Conservation (phyloP, 2,797 vertebrate genomes). For the Tiaroga cobitis region DNA sequence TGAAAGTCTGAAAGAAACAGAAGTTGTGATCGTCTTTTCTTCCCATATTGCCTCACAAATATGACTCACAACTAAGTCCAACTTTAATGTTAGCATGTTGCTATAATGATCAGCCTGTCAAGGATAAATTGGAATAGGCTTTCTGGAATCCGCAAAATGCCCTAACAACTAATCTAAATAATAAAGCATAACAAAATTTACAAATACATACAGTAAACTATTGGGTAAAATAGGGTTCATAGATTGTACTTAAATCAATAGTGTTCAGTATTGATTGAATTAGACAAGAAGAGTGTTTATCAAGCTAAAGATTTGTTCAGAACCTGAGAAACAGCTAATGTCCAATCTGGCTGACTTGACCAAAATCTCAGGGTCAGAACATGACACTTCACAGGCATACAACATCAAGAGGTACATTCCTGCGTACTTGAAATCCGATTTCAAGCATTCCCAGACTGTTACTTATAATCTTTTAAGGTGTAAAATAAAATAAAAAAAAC, state of each 20-base stretch:
- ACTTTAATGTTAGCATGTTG: neutral
- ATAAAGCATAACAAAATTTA: neutral
- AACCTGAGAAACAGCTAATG: neutral
- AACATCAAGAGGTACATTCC: constrained; percentile 17
- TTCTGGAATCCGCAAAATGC: neutral
- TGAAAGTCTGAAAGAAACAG: too few relatives aligned
- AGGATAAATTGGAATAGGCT: neutral
- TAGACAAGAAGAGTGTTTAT: neutral
- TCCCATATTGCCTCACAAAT: neutral
- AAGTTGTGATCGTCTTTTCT: too few relatives aligned
- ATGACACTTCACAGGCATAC: neutral
- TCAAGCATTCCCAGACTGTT: neutral
- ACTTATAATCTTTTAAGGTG: neutral
- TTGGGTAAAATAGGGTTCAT: neutral
- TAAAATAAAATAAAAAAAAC: neutral
- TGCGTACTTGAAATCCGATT: neutral
- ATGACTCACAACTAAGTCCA: neutral
- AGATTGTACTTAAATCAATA: neutral
- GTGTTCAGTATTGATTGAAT: neutral
- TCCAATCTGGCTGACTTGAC: neutral
- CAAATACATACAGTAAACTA: neutral
- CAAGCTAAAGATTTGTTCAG: neutral
- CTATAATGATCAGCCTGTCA: neutral
- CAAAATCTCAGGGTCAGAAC: neutral
- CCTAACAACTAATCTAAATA: neutral